Evolutionary conservation across 2,888 invertebrate genomes (phyloP).

Genomic region (Pinctada fucata): DNA sequence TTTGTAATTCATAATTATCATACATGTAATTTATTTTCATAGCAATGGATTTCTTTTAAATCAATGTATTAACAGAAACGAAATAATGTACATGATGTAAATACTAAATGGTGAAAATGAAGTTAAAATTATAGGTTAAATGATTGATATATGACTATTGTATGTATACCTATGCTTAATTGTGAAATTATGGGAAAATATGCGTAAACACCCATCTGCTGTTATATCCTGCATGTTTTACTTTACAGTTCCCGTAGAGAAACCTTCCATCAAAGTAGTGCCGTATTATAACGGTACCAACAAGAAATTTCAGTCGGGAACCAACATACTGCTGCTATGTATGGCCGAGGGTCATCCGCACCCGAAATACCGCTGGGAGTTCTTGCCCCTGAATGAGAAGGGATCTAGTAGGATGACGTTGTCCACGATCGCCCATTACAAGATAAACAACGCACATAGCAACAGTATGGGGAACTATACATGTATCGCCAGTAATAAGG

Average conservation of each 20-base stretch:
- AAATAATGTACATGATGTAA: too few relatives aligned
- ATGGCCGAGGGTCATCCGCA: conserved; percentile 43
- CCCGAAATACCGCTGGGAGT: conserved; percentile 52
- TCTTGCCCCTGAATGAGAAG: conserved; percentile 42
- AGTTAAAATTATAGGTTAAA: too few relatives aligned
- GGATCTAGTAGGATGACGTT: conserved; percentile 29
- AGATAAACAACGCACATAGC: conserved; percentile 31
- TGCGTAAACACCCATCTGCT: too few relatives aligned
- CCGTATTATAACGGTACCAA: conserved; percentile 38
- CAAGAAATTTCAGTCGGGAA: conserved; percentile 42
- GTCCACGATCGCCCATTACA: conserved; percentile 26
- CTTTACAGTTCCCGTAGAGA: conserved; percentile 50
- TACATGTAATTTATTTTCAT: too few relatives aligned
- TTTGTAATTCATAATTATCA: too few relatives aligned
- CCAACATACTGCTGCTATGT: conserved; percentile 54
- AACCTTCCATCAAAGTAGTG: conserved; percentile 43
- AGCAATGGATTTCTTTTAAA: too few relatives aligned
- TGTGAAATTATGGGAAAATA: too few relatives aligned
- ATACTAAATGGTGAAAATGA: too few relatives aligned
- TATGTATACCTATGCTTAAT: too few relatives aligned
- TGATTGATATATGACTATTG: too few relatives aligned
- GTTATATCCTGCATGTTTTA: conserved; percentile 3
- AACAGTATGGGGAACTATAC: conserved; percentile 51
- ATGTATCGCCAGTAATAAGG: conserved; percentile 51
- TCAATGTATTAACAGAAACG: too few relatives aligned